A percentile compares a stretch with the other conserved stretches of the same genome.
phyloP scores from a whole-genome alignment of 2,797 vertebrate genomes.

The Parambassis ranga region DNA sequence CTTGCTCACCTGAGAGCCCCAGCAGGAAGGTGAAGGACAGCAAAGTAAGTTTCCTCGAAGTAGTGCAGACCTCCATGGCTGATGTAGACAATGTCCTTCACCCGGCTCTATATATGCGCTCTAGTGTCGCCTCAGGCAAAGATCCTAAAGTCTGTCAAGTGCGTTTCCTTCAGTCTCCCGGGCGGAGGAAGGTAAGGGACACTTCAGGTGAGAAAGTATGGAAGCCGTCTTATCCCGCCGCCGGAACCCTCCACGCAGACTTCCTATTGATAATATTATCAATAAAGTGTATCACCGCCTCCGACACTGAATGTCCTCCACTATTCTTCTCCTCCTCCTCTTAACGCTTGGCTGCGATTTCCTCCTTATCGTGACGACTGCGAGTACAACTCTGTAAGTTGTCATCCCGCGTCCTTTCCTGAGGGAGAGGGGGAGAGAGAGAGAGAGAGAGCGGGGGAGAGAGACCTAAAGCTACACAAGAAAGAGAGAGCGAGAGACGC shows the following conservation, averaged over 20 bases:
- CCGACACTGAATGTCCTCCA: constrained; percentile 1
- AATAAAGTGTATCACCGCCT: constrained; percentile 7
- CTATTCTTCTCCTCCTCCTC: constrained; percentile 1
- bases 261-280: no score
- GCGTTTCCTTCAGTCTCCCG: constrained; percentile 3
- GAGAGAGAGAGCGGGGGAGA: not conserved
- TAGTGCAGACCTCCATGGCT: constrained; percentile 68
- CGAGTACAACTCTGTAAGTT: constrained; percentile 50
- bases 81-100: constrained; percentile 23
- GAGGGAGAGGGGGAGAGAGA: not conserved
- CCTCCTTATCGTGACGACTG: not conserved
- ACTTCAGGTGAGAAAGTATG: constrained; percentile 51
- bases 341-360: not conserved
- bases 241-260: constrained; percentile 9
- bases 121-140: constrained; percentile 22
- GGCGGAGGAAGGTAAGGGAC: constrained; percentile 18
- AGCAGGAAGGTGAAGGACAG: constrained; percentile 65
- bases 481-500: not conserved
- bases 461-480: no score
- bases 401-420: constrained; percentile 37
- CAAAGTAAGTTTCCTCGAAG: constrained; percentile 74
- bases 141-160: constrained; percentile 42
- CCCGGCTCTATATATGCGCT: constrained; percentile 23
- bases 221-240: not conserved
- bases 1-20: constrained; percentile 71